Evolutionary conservation across 2,888 invertebrate genomes (phyloP), one percentile per base, ranked within the genome.

Genomic region (Stenotaenia linearis): DNA sequence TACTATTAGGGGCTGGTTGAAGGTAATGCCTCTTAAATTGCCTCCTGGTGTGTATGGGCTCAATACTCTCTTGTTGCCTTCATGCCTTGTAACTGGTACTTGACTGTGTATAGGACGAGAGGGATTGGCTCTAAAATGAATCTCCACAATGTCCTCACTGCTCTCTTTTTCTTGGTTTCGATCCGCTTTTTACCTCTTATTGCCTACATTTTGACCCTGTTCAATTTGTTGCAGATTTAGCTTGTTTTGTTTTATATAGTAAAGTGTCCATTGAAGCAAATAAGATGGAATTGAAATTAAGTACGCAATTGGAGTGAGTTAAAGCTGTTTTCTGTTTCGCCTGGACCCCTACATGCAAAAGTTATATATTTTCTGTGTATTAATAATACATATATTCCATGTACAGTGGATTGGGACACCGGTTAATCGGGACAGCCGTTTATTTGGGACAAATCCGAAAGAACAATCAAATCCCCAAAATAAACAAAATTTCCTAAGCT

Each of bases 31-130:
- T 61, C 61, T 61, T 61, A 61, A 61, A 61, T 61, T 61, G 61
- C 61, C 61, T 61, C 61, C 61, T 61, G 61, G 61, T 61, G 61
- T 61, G 61, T 61, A 61, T 61, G 61, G 61, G 61, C 61, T 61
- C 61, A 61, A 61, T 61, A 61, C 61, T 61, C 25, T 61, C 1
- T 23, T 61, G 61, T 61, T 61, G 61, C 61, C 28, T 61, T 61
- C 25, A 10, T 61, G 61, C 61, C 28, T 23, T 61, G 61, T 61
- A 61, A 61, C 61, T 61, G 61, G 25, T 61, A 61, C 61, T 61
- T 61, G 61, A 61, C 28, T 61, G 25, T 61, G 7, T 61, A 61
- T 61, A 61, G 23, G 61, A 28, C 25, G 15, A 61, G 61, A 61
- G 61, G 61, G 61, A 61, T 61, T 61, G 61, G 28, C 61, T 61